A percentile compares a stretch with the other conserved stretches of the same genome.
These are phyloP conservation scores for Palythoa heliodiscus DNA, from an alignment of 92 coral and sea anemone species.

Conservation along the genomic window DNA sequence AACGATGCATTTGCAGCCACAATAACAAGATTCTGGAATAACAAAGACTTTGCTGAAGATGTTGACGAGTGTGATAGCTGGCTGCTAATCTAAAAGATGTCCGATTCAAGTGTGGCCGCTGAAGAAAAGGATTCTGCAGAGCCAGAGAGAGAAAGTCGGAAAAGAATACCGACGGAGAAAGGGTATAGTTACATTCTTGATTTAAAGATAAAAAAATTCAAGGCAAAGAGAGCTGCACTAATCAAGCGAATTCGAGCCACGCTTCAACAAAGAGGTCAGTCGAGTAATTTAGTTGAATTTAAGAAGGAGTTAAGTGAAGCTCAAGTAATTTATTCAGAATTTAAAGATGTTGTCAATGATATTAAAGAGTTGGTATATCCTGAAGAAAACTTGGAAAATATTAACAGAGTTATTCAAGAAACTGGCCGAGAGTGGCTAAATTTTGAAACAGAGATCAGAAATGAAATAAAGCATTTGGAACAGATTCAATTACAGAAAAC, in stretches of 20 bases:
- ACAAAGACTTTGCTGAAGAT: too few relatives aligned
- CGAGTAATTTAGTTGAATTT: background rate
- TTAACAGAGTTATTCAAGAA: background rate
- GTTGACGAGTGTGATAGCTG: background rate
- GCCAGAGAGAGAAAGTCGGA: slow-evolving; percentile 2
- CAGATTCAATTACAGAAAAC: background rate
- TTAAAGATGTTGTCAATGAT: slow-evolving; percentile 14
- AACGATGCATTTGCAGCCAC: background rate
- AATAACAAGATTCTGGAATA: background rate
- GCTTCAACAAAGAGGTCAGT: slow-evolving; percentile 37
- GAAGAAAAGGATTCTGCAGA: background rate
- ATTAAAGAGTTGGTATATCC: slow-evolving; percentile 3
- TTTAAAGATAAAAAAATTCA: slow-evolving; percentile 19
- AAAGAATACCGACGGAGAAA: slow-evolving; percentile 29
- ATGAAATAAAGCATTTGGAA: background rate
- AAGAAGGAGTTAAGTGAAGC: slow-evolving; percentile 28
- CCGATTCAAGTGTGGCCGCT: background rate
- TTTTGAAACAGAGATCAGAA: too few relatives aligned
- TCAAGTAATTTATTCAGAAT: slow-evolving; percentile 31
- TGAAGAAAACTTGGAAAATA: slow-evolving; percentile 27
- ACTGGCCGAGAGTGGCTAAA: too few relatives aligned
- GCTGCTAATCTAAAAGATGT: background rate
- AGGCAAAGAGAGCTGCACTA: slow-evolving; percentile 20
- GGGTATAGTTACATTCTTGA: slow-evolving; percentile 20
- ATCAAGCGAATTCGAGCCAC: slow-evolving; percentile 37